Evolutionary conservation across 2,113 vertebrate species (phyloP).

Genomic region (Leiothrix lutea): DNA sequence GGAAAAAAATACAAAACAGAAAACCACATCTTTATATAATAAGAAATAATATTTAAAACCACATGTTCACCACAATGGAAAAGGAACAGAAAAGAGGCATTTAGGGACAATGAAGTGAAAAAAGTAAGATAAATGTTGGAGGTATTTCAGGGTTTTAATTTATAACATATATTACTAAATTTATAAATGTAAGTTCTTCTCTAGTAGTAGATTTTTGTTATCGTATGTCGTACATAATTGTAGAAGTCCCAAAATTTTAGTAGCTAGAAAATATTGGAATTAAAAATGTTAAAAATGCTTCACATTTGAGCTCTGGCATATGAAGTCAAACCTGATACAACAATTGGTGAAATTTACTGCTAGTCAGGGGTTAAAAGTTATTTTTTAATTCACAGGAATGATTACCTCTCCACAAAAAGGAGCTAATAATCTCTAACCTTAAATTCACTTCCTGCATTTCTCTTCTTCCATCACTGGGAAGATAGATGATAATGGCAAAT

Average conservation of each 20-base stretch:
- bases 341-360: background rate
- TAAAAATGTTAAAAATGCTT: background rate
- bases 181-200: background rate
- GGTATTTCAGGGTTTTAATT: background rate
- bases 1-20: background rate
- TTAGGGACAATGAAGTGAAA: background rate
- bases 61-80: background rate
- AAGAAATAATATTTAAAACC: background rate
- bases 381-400: slow-evolving; percentile 21
- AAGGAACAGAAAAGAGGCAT: background rate
- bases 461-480: background rate
- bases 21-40: background rate
- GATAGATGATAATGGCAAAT: background rate
- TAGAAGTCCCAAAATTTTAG: background rate
- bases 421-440: slow-evolving; percentile 35
- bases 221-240: accelerated
- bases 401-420: background rate
- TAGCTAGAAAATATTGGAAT: background rate
- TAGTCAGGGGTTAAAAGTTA: background rate
- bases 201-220: background rate
- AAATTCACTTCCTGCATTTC: background rate
- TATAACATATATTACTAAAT: background rate
- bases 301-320: background rate
- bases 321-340: background rate
- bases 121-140: background rate